Base-by-base conservation (phyloP, 2,888 invertebrate genomes). In the Malacosoma neustria region DNA sequence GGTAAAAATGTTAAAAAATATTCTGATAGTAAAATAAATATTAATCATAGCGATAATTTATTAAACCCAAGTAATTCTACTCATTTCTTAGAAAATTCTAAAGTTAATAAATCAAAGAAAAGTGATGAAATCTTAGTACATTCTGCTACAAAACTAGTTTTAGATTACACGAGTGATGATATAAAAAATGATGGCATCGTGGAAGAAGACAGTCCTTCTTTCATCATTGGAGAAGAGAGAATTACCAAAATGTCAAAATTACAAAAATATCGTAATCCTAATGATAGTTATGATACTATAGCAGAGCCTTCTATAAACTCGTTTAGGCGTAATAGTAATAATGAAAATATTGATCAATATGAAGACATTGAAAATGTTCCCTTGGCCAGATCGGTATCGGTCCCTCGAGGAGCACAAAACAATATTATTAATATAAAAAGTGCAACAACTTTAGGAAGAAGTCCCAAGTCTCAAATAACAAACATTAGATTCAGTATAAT, bases 401-500 rank as follows among this genome's bases (percentile, higher is more conserved):
- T 22, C 9, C 22, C 22, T 22, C 22, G 22, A 22, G 22, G 22
- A 22, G 5, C 22, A 22, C 22, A 22, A 22, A 22, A 22, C 9
- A 7, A 22, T 9, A 22, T 22, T 22, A 9, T 7, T 22, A 22
- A 22, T 22, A 22, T 22, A 22, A 2, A 9, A 22, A 5, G 22
- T 1, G 9, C 22, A 22, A 22, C 22, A n/a, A 14, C 32, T 30
- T 12, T 29, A 36, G 60, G 69, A 48, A 61, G 57, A 49, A 60
- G 54, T 41, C 62, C 60, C 47, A 62, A 49, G 49, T 61, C 67
- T 41, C 67, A 65, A 56, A 56, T 77, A 44, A 80, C 82, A 13
- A 80, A 76, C 34, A 71, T 81, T 12, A 82, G 72, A 57, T 82
- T 82, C 58, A 73, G 75, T 52, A 61, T 82, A 46, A 63, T 81